Evolutionary conservation across 2,113 vertebrate species (phyloP).

Genomic region (Bos javanicus): DNA sequence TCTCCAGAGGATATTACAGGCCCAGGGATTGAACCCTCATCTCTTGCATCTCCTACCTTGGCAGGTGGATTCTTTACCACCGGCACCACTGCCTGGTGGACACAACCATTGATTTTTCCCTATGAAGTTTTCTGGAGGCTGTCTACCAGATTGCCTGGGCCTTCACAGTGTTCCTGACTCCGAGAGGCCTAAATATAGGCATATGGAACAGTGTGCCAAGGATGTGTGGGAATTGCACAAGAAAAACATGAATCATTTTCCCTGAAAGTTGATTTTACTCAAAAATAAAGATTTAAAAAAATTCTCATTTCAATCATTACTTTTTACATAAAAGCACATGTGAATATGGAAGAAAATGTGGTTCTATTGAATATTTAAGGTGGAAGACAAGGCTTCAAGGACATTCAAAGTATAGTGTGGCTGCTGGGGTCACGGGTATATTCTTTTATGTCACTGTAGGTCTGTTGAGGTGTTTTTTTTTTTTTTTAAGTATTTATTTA

Average conservation of each 20-base stretch:
- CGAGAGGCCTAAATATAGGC: background rate
- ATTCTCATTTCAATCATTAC: background rate
- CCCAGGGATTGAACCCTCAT: background rate
- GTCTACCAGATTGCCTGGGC: background rate
- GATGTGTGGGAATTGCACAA: background rate
- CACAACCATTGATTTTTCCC: background rate
- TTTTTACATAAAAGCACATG: constrained; percentile 3
- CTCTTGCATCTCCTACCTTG: background rate
- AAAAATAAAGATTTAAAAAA: background rate
- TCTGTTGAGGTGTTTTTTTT: background rate
- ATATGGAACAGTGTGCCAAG: background rate
- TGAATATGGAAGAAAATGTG: background rate
- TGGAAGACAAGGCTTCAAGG: background rate
- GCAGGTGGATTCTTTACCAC: background rate
- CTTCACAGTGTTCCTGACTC: background rate
- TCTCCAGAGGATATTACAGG: background rate
- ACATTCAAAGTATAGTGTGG: background rate
- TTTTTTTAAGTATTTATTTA: background rate
- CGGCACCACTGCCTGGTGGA: background rate
- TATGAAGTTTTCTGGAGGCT: background rate
- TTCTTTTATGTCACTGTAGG: background rate
- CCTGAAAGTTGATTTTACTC: background rate
- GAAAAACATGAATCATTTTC: background rate
- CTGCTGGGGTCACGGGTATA: background rate
- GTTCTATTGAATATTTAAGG: background rate